Conservation (phyloP, 2,888 invertebrate species). For the Galerucella calmariensis region DNA sequence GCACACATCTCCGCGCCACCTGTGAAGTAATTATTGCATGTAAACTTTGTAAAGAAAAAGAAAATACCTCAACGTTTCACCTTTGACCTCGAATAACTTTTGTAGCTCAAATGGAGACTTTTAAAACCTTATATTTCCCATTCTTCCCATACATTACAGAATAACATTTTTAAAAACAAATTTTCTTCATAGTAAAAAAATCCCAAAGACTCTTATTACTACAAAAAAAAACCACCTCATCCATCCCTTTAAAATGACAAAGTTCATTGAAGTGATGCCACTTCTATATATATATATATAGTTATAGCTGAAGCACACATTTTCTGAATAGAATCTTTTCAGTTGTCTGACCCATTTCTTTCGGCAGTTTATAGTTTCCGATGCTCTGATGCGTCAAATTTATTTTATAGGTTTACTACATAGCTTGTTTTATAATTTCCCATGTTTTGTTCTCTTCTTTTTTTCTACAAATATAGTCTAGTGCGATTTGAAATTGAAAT, state of each 20-base stretch:
- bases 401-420: constrained; percentile 45
- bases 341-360: constrained; percentile 47
- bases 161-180: no score
- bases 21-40: no score
- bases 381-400: constrained; percentile 47
- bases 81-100: no score
- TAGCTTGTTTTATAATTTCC: constrained; percentile 45
- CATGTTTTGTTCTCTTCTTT: constrained; percentile 24
- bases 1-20: no score
- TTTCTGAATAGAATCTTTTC: constrained; percentile 42
- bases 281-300: constrained; percentile 20
- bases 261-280: constrained; percentile 35
- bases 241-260: constrained; percentile 29
- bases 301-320: constrained; percentile 24
- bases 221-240: constrained; percentile 1
- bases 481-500: background rate
- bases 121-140: no score
- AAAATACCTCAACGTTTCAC: no score
- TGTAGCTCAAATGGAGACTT: no score
- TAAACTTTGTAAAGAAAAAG: no score
- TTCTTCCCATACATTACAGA: no score
- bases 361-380: constrained; percentile 46
- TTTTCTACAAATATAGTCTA: background rate
- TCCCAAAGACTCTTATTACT: background rate
- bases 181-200: background rate